Base-by-base conservation (phyloP, 2,797 vertebrate species). In the Rhadinocentrus ornatus region DNA sequence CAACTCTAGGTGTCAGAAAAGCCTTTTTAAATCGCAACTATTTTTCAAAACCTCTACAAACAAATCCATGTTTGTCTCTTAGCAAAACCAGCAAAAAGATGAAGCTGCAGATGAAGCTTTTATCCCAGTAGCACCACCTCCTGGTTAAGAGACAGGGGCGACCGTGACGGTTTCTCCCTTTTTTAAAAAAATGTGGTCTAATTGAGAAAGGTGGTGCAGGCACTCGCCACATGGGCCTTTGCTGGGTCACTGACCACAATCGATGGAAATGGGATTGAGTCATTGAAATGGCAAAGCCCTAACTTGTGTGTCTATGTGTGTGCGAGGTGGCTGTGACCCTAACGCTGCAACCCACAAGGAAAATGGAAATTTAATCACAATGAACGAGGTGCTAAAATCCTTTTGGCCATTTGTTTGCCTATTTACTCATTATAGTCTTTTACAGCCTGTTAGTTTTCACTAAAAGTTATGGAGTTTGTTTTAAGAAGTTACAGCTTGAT, bases 181-280 rank as follows among this genome's bases (percentile, higher is more conserved):
- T 64, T 48, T 46, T 48, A n/a, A n/a, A n/a, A n/a, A n/a, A 73
- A 64, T 39, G 10, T 16, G 32, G 61, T 73, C 35, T 76, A 35
- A 86, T 84, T 75, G 64, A 26, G 63, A 53, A 81, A 88, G 85
- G 78, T 66, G 83, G 84, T 80, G 72, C 77, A 60, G 85, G n/a
- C 78, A 1, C 85, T 88, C 84, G 58, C 89, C 79, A 66, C 87
- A 80, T 73, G 87, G 90, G 86, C 85, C 90, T 88, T 69, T 89
- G 62, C 68, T 44, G 90, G 94, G 92, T 95, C 93, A 92, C 84
- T 77, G 90, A 93, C 79, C 93, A 85, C 89, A 88, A 90, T 93
- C 82, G 91, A 93, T 93, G 90, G 84, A 88, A 91, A 93, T 86
- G 84, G 83, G 83, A 95, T 94, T 93, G 91, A 94, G 91, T 92